These are phyloP conservation scores for Microcebus ravelobensis DNA, from an alignment of 2,113 vertebrate species.

Conservation along the genomic window DNA sequence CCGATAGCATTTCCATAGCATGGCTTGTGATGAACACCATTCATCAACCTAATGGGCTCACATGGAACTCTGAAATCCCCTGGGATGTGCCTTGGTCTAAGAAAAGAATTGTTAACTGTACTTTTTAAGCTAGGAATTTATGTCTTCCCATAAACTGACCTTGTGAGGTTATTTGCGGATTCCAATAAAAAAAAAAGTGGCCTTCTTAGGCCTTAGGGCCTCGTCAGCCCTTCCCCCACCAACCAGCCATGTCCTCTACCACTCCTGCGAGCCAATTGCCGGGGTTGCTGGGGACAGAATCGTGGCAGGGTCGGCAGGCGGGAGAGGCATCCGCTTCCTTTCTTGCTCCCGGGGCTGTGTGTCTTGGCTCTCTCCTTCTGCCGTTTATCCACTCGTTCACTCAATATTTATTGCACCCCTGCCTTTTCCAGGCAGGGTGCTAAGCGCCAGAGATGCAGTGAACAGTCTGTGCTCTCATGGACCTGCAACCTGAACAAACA, in stretches of 20 bases:
- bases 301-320: accelerated
- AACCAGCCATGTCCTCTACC: background rate
- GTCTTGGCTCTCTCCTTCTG: background rate
- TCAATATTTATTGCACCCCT: background rate
- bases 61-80: background rate
- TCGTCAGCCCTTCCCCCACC: background rate
- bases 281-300: background rate
- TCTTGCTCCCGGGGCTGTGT: no score
- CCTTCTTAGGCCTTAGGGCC: background rate
- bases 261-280: accelerated
- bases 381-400: background rate
- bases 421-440: background rate
- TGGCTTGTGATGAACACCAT: background rate
- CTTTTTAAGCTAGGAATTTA: constrained; percentile 23
- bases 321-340: background rate
- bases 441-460: background rate
- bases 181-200: background rate
- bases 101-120: background rate
- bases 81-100: background rate
- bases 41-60: constrained; percentile 25
- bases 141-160: constrained; percentile 46
- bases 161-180: background rate
- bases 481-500: background rate
- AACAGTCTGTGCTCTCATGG: background rate
- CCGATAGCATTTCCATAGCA: background rate